Base-by-base conservation (phyloP, 2,113 vertebrate species). In the Pluvianellus socialis region DNA sequence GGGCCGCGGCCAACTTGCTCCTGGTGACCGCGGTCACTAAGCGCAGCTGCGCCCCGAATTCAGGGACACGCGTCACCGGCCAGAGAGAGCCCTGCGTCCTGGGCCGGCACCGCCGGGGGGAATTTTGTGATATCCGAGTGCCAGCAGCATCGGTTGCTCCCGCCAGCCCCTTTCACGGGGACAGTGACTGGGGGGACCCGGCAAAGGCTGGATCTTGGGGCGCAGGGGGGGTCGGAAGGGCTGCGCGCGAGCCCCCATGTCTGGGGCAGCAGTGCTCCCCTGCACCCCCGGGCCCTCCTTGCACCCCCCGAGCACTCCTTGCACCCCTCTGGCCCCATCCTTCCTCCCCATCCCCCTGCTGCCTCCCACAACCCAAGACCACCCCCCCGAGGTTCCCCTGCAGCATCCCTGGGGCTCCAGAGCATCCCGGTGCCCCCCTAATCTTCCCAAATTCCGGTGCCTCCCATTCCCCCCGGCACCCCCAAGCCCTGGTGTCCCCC, bases 101-200 rank as follows among this genome's bases (percentile, higher is more conserved):
- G 2, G 27, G 28, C 55, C 11, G 52, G 22, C 7, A 0, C 42
- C 11, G 5, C 21, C 10, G 38, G 15, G 56, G 28, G 11, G 33
- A 21, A 13, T 20, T 44, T 12, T 6, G 49, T 63, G 55, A 1
- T 13, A 13, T 1, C n/a, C 28, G 19, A 16, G 62, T 3, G 47
- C 62, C 24, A 33, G 70, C 45, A 33, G n/a, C 49, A 16, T 4
- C 5, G 0, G 10, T 50, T 0, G 2, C 18, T 59, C 61, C 44
- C 66, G 1, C n/a, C 24, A 0, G 7, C 3, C 38, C 61, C 1
- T 24, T 50, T 44, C 0, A 0, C n/a, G 6, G 13, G 40, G 65
- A 18, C 38, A 58, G 35, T 3, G 23, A 9, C 19, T 20, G 4
- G 18, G 38, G 28, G 8, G 4, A 1, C 9, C 24, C 7, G 1